phyloP scores from a whole-genome alignment of 2,113 vertebrate species.

The Canis aureus region DNA sequence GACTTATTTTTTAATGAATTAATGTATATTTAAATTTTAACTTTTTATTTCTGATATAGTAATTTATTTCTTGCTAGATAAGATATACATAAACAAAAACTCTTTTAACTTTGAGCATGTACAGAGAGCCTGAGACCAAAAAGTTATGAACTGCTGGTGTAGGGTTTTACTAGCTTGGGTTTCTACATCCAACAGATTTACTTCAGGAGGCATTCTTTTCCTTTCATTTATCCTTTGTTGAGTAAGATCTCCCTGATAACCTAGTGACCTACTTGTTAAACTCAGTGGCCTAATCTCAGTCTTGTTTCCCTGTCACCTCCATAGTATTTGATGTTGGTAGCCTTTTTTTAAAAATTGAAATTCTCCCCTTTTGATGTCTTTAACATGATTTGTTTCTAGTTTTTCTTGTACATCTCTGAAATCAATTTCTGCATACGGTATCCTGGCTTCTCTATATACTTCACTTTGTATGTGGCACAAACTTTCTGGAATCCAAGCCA shows the following conservation, averaged over 20 bases:
- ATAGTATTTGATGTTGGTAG: neutral
- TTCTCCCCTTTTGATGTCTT: neutral
- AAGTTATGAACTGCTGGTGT: neutral
- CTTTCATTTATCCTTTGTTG: constrained; percentile 8
- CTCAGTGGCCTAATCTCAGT: neutral
- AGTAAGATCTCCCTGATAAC: neutral
- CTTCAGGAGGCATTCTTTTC: constrained; percentile 42
- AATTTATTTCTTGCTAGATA: neutral
- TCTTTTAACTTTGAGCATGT: neutral
- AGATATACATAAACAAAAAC: neutral
- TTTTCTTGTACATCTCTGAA: constrained; percentile 44
- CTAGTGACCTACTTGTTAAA: neutral
- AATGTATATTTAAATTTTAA: neutral
- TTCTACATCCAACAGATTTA: neutral
- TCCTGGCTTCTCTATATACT: neutral
- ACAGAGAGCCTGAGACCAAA: constrained; percentile 24
- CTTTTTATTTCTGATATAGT: constrained; percentile 41
- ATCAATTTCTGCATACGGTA: neutral
- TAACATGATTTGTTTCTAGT: neutral
- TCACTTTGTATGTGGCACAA: neutral
- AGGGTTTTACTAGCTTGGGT: neutral
- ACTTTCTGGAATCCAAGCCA: constrained; percentile 20
- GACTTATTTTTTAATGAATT: constrained; percentile 44
- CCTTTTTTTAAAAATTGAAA: constrained; percentile 1
- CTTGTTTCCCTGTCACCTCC: neutral